Base-by-base conservation (phyloP, 2,113 vertebrate species). In the Rafetus swinhoei region DNA sequence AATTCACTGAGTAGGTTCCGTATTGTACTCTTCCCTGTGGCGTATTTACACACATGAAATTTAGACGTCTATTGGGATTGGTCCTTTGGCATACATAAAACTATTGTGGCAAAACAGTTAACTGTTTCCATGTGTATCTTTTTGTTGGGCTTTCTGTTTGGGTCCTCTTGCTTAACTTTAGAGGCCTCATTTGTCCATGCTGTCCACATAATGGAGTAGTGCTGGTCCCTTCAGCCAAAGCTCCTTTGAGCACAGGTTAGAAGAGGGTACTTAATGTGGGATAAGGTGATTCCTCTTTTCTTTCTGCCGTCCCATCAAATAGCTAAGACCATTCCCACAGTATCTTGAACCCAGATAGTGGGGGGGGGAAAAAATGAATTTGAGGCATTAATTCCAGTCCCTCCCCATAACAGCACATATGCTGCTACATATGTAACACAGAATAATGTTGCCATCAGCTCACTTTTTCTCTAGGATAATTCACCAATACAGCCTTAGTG, bases 1-100 rank as follows among this genome's bases (percentile, higher is more conserved):
- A 95, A 93, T 92, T 90, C 85, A 87, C 92, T 65, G 76, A 62
- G 81, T 81, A 60, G 79, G 60, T 82, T 95, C 80, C 18, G 4
- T 82, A 80, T 19, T 86, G 72, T 4, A 39, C 50, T 55, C 1
- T 7, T 16, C 88, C 32, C 53, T 53, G 2, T 84, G 45, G 62
- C 69, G 80, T 92, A 86, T 87, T 93, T 95, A 79, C 24, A 24
- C 55, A 82, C 62, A 88, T 57, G 74, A 85, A 92, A 5, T 3
- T 39, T 59, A 56, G 32, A 89, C 82, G 89, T 65, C 53, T 92
- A 0, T 4, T 62, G 35, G 52, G 39, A 62, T 25, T 62, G 77
- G 1, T 85, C 90, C n/a, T 82, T 96, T 6, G 45, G 21, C 18
- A 2, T 3, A 50, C 24, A 84, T 6, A 39, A 14, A 3, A 1